phyloP scores from a whole-genome alignment of 64 coral and sea anemone species.

The Actinia equina region DNA sequence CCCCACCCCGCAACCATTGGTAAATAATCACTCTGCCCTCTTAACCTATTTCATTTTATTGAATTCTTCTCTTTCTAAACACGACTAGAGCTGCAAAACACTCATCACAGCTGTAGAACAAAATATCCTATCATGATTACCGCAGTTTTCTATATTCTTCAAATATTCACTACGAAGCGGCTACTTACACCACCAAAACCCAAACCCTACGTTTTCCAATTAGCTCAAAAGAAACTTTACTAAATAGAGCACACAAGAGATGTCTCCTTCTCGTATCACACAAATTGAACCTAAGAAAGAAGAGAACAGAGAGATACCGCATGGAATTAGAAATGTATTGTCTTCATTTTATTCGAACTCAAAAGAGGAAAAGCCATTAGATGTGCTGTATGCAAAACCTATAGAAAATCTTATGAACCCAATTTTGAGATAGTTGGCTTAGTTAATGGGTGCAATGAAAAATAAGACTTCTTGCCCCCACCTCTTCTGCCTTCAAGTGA shows the following conservation, averaged over 20 bases:
- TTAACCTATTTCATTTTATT: too few relatives aligned
- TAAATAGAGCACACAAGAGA: background rate
- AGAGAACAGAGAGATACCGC: background rate
- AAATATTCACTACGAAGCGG: background rate
- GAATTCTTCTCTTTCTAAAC: too few relatives aligned
- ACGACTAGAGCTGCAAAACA: too few relatives aligned
- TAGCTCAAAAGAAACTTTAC: background rate
- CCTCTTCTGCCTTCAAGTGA: slow-evolving; percentile 31
- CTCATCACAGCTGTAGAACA: too few relatives aligned
- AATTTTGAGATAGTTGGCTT: background rate
- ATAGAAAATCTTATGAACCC: background rate
- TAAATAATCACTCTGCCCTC: too few relatives aligned
- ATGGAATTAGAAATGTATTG: slow-evolving; percentile 19
- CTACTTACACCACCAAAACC: slow-evolving; percentile 14
- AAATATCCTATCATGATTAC: too few relatives aligned
- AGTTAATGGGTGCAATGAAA: background rate
- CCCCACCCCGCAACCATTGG: too few relatives aligned
- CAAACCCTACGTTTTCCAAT: slow-evolving; percentile 1
- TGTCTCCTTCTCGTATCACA: background rate
- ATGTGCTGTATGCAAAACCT: slow-evolving; percentile 31
- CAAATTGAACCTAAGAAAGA: background rate
- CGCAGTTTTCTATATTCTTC: too few relatives aligned
- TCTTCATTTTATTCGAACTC: slow-evolving; percentile 21
- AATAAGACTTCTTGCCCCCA: slow-evolving; percentile 26
- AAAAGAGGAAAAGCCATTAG: background rate